Base-by-base conservation (phyloP, 64 coral and sea anemone species). In the Montipora foliosa region DNA sequence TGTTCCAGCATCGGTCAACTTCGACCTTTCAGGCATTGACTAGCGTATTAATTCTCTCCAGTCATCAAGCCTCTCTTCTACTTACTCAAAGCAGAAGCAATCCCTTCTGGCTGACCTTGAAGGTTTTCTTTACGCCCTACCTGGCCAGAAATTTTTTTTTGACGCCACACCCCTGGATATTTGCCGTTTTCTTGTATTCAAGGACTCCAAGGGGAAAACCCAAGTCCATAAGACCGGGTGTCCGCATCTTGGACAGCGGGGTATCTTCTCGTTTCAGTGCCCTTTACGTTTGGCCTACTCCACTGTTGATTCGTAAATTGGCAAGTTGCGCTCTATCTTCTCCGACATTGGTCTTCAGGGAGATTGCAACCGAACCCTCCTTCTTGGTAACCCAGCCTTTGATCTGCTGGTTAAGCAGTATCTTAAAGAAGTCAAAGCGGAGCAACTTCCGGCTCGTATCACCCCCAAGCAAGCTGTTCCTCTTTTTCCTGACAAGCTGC, bases 261-360 rank as follows among this genome's bases (percentile, higher is more conserved):
- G 93, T 47, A 15, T 15, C 7, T 77, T 77, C 50, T 2, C 44
- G 13, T 90, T 80, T 16, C 12, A 79, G 12, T 88, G 92, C 51
- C 77, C 83, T n/a, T 51, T 79, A 8, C 60, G 62, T 57, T 51
- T 95, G 3, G 69, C 80, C 0, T 91, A 87, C 47, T 55, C 19
- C 5, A 95, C 93, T 0, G 81, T 87, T 53, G 81, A 95, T 47
- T 95, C 88, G 4, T 91, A 95, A 16, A 87, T 91, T 79, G 87
- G 93, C 1, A 95, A 91, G 51, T 53, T 94, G 8, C 50, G 75
- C 10, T 77, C 76, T 68, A 88, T 93, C 5, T 88, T 88, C 51
- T 72, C 69, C 12, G 59, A 79, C 24, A 52, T 29, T 59, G 89
- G 64, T 52, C 60, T 1, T 29, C 29, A 29, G 29, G 29, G 29